Percentiles rank a stretch among this genome's conserved stretches.
These are phyloP conservation scores for Labeo calbasu DNA, from an alignment of 2,797 vertebrate genomes.

Conservation along the genomic window DNA sequence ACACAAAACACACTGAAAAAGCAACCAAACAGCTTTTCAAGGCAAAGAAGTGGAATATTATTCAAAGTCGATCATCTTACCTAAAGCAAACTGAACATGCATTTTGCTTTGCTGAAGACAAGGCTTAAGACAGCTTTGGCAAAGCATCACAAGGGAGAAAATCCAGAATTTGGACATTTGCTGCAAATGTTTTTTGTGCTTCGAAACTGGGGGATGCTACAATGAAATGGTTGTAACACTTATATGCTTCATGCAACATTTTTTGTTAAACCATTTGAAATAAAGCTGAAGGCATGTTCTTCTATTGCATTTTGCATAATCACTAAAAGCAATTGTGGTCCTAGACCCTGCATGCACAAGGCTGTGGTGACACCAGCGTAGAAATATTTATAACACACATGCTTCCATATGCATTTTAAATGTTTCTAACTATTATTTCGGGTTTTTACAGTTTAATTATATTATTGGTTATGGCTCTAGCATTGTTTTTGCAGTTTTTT, in stretches of 20 bases:
- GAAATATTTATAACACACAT: background rate
- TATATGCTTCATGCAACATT: background rate
- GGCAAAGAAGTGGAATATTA: background rate
- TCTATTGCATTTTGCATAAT: background rate
- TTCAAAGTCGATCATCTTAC: background rate
- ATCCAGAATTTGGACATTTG: background rate
- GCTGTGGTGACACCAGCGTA: background rate
- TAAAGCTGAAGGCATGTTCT: background rate
- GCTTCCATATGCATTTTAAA: too few relatives aligned
- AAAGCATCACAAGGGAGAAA: background rate
- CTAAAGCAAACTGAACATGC: background rate
- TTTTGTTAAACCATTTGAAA: background rate
- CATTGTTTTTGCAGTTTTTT: too few relatives aligned
- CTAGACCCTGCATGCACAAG: background rate
- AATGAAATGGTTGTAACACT: background rate
- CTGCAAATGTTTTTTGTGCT: background rate
- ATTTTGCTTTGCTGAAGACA: background rate
- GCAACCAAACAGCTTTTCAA: background rate
- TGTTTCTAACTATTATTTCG: background rate
- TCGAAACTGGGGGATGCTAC: too few relatives aligned
- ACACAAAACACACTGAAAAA: background rate
- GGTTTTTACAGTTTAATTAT: too few relatives aligned
- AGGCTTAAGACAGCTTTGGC: background rate
- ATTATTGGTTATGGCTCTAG: too few relatives aligned
- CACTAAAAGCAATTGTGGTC: background rate